Evolutionary conservation across 2,888 invertebrate genomes (phyloP).

Genomic region (Eupithecia insigniata): DNA sequence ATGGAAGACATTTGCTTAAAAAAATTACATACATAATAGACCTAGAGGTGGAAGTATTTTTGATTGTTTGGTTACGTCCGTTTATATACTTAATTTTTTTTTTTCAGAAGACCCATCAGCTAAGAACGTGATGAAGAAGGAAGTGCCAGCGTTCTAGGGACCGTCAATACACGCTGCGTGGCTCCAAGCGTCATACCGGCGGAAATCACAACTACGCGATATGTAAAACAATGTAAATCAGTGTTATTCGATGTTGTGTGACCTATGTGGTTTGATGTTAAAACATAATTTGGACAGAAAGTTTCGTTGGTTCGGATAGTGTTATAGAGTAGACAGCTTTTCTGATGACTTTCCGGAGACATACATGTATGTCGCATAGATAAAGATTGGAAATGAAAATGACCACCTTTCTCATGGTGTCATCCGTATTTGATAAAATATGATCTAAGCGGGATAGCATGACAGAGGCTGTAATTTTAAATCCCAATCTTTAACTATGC

Average conservation of each 20-base stretch:
- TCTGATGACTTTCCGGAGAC: no score
- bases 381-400: no score
- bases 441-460: no score
- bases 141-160: constrained; percentile 65
- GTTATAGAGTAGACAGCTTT: not conserved
- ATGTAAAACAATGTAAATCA: constrained; percentile 2
- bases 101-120: constrained; percentile 55
- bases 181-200: constrained; percentile 29
- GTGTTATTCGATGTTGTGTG: not conserved
- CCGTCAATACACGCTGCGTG: constrained; percentile 22
- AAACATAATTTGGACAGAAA: not conserved
- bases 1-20: no score
- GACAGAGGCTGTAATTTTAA: not conserved
- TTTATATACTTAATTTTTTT: not conserved
- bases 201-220: not conserved
- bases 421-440: no score
- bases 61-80: not conserved
- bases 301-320: not conserved
- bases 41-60: no score
- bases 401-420: no score
- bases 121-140: constrained; percentile 60
- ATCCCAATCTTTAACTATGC: not conserved
- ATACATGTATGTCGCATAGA: no score
- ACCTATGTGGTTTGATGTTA: not conserved
- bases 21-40: no score